Evolutionary conservation across 2,113 vertebrate genomes (phyloP), one percentile per base, ranked within the genome.

Genomic region (Eretmochelys imbricata): DNA sequence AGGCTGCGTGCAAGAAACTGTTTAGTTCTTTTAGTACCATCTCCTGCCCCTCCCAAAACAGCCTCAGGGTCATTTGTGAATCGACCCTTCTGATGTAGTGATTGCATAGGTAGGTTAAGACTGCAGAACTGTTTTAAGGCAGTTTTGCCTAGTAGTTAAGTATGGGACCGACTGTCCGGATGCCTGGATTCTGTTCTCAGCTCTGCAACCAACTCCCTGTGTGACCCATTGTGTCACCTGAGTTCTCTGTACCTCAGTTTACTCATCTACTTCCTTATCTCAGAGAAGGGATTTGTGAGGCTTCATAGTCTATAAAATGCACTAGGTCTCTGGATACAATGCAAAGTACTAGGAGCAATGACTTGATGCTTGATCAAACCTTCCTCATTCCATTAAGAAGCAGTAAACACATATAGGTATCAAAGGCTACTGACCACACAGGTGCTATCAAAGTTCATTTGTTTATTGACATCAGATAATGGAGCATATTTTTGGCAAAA

Each of bases 391-490:
- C 89, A 92, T 89, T 48, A 83, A 82, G 84, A 75, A 91, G 80
- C 81, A 79, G 16, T 55, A 53, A 96, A 88, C 57, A 86, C 90
- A 88, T 89, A 81, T 91, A 90, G 93, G 89, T 93, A 75, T 59
- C 31, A 91, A 38, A 27, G 89, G 75, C 16, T 2, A 49, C 79
- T 3, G 5, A 80, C 62, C 69, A 81, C 91, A 90, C 85, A 96
- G 92, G 93, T 86, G 92, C 96, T 95, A 94, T 80, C 91, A 65
- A 80, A 96, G 91, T 96, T 91, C 89, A 96, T 96, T 97, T 89
- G 78, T 90, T 96, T 91, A 96, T 88, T 57, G 93, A 96, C 42
- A 97, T 88, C 59, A 0, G 89, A 88, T 96, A 94, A 95, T 22
- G 85, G 83, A 88, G 93, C 87, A 83, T 2, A 87, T 79, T 81